Evolutionary conservation across 1,140 invertebrate genomes (phyloP).

Genomic region (Calephelis nemesis): DNA sequence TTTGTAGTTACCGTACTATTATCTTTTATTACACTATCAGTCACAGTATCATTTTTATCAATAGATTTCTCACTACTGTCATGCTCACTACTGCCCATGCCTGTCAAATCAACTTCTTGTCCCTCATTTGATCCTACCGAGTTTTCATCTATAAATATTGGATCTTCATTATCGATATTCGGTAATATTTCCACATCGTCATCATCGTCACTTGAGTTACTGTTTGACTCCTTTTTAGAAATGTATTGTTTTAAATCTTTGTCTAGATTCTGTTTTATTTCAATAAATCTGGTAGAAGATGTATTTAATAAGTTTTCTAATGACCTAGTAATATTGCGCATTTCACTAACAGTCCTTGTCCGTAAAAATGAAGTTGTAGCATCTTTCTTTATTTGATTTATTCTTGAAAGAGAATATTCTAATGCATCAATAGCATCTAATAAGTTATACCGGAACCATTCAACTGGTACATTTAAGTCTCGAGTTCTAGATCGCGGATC

Average conservation of each 20-base stretch:
- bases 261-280: slow-evolving; percentile 68
- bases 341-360: slow-evolving; percentile 59
- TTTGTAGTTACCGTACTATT: slow-evolving; percentile 2
- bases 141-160: slow-evolving; percentile 78
- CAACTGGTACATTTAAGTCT: slow-evolving; percentile 60
- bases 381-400: slow-evolving; percentile 67
- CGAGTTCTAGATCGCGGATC: slow-evolving; percentile 40
- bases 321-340: slow-evolving; percentile 58
- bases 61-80: slow-evolving; percentile 53
- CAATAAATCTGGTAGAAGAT: slow-evolving; percentile 59
- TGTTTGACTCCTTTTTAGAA: slow-evolving; percentile 47
- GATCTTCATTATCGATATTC: slow-evolving; percentile 62
- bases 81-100: slow-evolving; percentile 55
- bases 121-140: slow-evolving; percentile 63
- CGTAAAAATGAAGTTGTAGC: slow-evolving; percentile 57
- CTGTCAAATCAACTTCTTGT: slow-evolving; percentile 64
- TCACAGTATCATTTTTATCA: slow-evolving; percentile 33
- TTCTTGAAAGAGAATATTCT: slow-evolving; percentile 63
- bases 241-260: slow-evolving; percentile 69
- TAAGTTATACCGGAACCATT: slow-evolving; percentile 75
- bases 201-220: slow-evolving; percentile 48
- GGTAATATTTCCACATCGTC: slow-evolving; percentile 74
- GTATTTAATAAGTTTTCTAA: slow-evolving; percentile 64
- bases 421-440: slow-evolving; percentile 70
- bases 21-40: slow-evolving; percentile 6